Evolutionary conservation across 1,140 invertebrate species (phyloP), one percentile per base, ranked within the genome.

Genomic region (Tetragonula clypearis): DNA sequence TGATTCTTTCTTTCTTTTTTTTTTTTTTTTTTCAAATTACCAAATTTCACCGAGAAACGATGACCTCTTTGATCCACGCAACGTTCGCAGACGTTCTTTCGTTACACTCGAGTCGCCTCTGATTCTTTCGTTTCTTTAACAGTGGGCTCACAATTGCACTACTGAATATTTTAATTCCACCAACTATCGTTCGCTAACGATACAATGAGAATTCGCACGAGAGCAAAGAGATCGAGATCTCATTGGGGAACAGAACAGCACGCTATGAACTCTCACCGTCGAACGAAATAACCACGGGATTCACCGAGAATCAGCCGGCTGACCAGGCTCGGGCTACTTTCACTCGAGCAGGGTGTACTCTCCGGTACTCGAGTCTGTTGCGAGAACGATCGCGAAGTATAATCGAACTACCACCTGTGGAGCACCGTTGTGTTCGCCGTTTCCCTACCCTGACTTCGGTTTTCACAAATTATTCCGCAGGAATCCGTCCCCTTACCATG

Each of bases 321-420:
- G 56, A 81, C 56, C 69, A 55, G 56, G 53, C 41, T 21, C 19
- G 2, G 19, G 23, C 23, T 41, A 82, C 72, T 82, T 82, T 82
- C 72, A 82, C 80, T 82, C 49, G 14, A 30, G 68, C 23, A 49
- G 53, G 55, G 8, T n/a, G 55, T 30, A 41, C 55, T 30, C 73
- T 53, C 3, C 23, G 11, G 15, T 30, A 30, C 1, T 26, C 19
- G 17, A 53, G 2, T 49, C 21, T 55, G 23, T 5, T 71, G 65
- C 53, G 49, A 35, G 17, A 58, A 49, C 56, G 55, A 76, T 62
- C 71, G 21, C 53, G 21, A 26, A 30, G 71, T 17, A 11, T 17
- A 17, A 49, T 77, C 35, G 58, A 80, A 79, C 66, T 56, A 66
- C 73, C 81, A 84, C 82, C 82, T 84, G 82, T 77, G 81, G 81